Evolutionary conservation across 2,797 vertebrate genomes (phyloP).

Genomic region (Cirrhinus molitorella): DNA sequence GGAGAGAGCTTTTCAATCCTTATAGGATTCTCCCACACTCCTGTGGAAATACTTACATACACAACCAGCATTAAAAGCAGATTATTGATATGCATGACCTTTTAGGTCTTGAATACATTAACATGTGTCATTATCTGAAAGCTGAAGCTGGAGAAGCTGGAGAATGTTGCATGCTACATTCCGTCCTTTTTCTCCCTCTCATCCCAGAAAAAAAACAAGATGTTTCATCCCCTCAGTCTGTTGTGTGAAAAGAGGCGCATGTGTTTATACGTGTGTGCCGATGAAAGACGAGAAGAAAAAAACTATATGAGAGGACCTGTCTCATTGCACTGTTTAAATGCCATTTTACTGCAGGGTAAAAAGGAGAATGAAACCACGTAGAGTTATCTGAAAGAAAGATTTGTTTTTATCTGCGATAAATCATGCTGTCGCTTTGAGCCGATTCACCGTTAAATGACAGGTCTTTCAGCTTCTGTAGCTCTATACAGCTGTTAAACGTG

Average conservation of each 20-base stretch:
- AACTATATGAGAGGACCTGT: constrained; percentile 21
- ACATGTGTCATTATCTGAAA: constrained; percentile 28
- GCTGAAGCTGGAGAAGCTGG: background rate
- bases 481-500: constrained; percentile 1
- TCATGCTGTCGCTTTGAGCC: constrained; percentile 41
- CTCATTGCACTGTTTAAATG: constrained; percentile 36
- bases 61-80: constrained; percentile 25
- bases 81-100: constrained; percentile 38
- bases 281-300: background rate
- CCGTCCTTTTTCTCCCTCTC: background rate
- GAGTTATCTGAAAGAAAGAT: constrained; percentile 31
- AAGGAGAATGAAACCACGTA: constrained; percentile 16
- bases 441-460: constrained; percentile 33
- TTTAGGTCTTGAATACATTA: constrained; percentile 46
- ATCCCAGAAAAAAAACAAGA: constrained; percentile 11
- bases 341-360: constrained; percentile 34
- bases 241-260: background rate
- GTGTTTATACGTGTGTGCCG: background rate
- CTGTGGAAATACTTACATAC: background rate
- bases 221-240: background rate
- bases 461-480: constrained; percentile 28
- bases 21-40: background rate
- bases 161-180: background rate
- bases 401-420: constrained; percentile 43
- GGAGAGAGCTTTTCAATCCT: constrained; percentile 7